phyloP scores from a whole-genome alignment of 2,888 invertebrate genomes.

The Agapostemon virescens region DNA sequence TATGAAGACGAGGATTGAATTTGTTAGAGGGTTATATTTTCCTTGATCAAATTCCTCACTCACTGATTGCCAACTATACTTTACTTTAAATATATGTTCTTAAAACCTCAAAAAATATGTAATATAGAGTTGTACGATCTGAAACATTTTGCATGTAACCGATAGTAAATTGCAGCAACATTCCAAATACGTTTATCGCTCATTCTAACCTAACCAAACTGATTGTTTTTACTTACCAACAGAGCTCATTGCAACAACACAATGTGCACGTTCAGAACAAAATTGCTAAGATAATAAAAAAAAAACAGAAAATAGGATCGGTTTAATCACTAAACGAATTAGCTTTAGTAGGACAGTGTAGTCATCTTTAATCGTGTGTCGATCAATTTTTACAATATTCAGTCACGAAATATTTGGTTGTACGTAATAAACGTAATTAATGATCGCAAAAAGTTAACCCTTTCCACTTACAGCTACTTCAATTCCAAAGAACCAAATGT shows the following conservation, averaged over 20 bases:
- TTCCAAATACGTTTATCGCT: not conserved
- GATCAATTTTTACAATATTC: not conserved
- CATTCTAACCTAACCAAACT: not conserved
- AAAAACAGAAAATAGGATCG: not conserved
- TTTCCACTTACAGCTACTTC: too few species aligned
- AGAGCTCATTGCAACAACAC: not conserved
- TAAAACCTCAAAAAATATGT: not conserved
- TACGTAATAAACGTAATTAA: not conserved
- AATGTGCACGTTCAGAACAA: not conserved
- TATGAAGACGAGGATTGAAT: not conserved
- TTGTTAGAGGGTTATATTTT: not conserved
- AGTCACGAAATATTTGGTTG: not conserved
- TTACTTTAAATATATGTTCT: not conserved
- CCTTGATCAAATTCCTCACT: too few species aligned
- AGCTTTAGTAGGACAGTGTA: too few species aligned
- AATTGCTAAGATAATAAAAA: not conserved
- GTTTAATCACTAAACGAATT: not conserved
- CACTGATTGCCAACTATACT: too few species aligned
- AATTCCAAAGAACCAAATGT: too few species aligned
- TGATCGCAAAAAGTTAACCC: constrained; percentile 35
- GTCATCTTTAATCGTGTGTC: too few species aligned
- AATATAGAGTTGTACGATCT: not conserved
- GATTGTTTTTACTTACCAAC: not conserved
- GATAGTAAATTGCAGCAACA: not conserved
- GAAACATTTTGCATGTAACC: not conserved